Evolutionary conservation across 1,140 invertebrate species (phyloP).

Genomic region (Venturia canescens): DNA sequence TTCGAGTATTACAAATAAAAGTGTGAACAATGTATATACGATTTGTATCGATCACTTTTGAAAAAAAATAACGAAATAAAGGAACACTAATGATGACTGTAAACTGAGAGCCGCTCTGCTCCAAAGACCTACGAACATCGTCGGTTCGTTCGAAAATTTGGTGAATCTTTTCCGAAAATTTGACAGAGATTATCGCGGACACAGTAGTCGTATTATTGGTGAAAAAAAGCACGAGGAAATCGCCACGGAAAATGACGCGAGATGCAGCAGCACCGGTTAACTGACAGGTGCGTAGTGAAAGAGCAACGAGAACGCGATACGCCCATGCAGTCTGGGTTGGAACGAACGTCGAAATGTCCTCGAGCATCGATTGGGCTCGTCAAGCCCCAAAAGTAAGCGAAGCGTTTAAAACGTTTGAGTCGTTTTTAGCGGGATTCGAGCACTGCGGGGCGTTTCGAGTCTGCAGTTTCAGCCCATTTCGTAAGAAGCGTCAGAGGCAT

Average conservation of each 20-base stretch:
- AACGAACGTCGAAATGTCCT: not conserved
- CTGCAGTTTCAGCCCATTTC: too few relatives aligned
- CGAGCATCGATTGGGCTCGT: constrained; percentile 11
- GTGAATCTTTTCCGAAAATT: not conserved
- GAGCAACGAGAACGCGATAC: not conserved
- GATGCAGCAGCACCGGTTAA: not conserved
- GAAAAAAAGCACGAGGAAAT: not conserved
- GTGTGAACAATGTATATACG: not conserved
- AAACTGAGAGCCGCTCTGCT: not conserved
- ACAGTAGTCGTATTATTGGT: not conserved
- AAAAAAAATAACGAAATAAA: not conserved
- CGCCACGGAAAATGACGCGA: not conserved
- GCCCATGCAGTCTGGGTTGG: not conserved
- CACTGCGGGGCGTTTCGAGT: not conserved
- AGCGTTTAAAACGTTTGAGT: too few relatives aligned
- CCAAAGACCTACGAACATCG: not conserved
- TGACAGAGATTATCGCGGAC: not conserved
- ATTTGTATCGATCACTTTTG: not conserved
- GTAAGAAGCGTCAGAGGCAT: too few relatives aligned
- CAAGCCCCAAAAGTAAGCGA: constrained; percentile 2
- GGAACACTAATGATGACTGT: not conserved
- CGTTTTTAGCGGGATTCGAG: too few relatives aligned
- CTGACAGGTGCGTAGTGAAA: not conserved
- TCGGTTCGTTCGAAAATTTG: not conserved
- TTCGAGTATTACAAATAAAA: not conserved